A percentile compares a stretch with the other conserved stretches of the same genome.
These are phyloP conservation scores for Meteorus sp. DNA, from an alignment of 1,140 invertebrate species.

Conservation along the genomic window DNA sequence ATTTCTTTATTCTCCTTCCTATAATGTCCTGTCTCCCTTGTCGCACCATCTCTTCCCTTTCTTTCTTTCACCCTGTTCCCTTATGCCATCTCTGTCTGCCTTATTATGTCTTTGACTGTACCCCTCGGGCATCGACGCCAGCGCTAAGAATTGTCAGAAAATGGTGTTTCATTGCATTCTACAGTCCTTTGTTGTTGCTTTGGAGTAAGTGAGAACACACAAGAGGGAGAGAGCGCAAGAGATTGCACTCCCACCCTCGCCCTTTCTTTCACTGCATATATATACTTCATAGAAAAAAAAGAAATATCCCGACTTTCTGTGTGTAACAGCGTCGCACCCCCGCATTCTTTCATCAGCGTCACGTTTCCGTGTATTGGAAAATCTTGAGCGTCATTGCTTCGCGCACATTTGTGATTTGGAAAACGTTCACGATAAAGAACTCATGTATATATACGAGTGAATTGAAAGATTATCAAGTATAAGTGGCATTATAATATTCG, in stretches of 20 bases:
- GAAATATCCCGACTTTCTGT: too few relatives aligned
- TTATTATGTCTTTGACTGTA: too few relatives aligned
- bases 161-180: constrained; percentile 44
- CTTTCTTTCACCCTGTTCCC: constrained; percentile 1
- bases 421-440: constrained; percentile 6
- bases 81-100: too few relatives aligned
- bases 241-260: too few relatives aligned
- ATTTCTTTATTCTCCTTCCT: constrained; percentile 3
- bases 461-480: too few relatives aligned
- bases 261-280: too few relatives aligned
- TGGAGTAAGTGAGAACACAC: not conserved
- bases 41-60: too few relatives aligned
- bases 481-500: too few relatives aligned
- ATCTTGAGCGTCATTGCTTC: constrained; percentile 8
- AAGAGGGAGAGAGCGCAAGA: not conserved
- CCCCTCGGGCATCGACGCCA: constrained; percentile 29
- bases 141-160: constrained; percentile 41
- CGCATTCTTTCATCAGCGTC: not conserved
- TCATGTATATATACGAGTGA: not conserved
- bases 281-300: too few relatives aligned
- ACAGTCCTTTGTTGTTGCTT: constrained; percentile 33
- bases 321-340: not conserved
- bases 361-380: constrained; percentile 4
- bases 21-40: not conserved
- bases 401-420: constrained; percentile 5